Evolutionary conservation across 2,797 vertebrate genomes (phyloP).

Genomic region (Gallinago solitaria): DNA sequence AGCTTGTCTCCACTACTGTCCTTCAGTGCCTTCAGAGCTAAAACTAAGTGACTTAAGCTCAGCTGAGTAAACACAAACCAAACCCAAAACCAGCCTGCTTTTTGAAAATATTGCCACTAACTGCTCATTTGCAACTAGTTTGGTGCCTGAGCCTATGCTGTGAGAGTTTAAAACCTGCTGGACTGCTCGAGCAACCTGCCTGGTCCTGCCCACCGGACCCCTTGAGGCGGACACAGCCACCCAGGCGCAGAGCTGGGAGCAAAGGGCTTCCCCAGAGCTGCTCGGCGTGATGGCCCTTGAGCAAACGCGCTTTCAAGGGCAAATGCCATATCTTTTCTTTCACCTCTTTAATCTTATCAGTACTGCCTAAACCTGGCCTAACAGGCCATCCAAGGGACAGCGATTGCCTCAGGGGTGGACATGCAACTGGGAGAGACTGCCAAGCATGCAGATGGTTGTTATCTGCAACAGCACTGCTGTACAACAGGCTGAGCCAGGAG

Average conservation of each 20-base stretch:
- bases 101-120: neutral
- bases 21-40: slow-evolving; percentile 1
- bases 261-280: neutral
- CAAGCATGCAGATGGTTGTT: slow-evolving; percentile 64
- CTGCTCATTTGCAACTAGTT: neutral
- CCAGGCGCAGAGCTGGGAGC: neutral
- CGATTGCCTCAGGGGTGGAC: slow-evolving; percentile 34
- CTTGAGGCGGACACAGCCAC: fast-evolving
- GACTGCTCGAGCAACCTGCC: neutral
- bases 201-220: neutral
- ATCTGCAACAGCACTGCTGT: slow-evolving; percentile 50
- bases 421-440: slow-evolving; percentile 21
- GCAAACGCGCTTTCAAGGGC: neutral
- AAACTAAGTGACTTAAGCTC: neutral
- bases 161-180: neutral
- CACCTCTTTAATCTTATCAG: slow-evolving; percentile 64
- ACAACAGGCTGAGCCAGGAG: neutral
- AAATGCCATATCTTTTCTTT: slow-evolving; percentile 29
- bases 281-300: neutral
- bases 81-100: neutral
- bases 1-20: neutral
- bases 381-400: slow-evolving; percentile 62
- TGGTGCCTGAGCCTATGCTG: neutral
- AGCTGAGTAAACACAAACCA: slow-evolving; percentile 14
- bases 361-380: slow-evolving; percentile 40